Evolutionary conservation across 2,113 vertebrate genomes (phyloP).

Genomic region (Leucopsar rothschildi): DNA sequence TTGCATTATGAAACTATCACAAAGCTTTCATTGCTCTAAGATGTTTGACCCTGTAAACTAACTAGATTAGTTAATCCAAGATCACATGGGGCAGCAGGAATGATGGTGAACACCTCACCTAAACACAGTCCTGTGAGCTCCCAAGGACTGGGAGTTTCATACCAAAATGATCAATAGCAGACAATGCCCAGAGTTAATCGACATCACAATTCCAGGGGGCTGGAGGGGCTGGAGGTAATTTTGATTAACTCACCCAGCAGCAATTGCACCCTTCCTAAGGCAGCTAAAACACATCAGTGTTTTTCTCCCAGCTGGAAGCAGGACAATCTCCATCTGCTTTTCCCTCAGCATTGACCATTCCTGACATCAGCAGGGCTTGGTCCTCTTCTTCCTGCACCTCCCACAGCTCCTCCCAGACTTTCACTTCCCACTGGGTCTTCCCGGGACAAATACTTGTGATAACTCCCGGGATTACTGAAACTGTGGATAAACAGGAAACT

Average conservation of each 20-base stretch:
- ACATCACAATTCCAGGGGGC: background rate
- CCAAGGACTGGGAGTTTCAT: background rate
- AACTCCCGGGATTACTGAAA: background rate
- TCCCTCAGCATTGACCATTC: background rate
- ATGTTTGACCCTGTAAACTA: background rate
- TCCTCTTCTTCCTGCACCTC: background rate
- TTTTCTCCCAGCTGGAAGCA: background rate
- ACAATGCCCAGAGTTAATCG: rapidly evolving
- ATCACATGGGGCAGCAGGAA: background rate
- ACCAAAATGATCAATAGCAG: background rate
- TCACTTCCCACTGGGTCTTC: background rate
- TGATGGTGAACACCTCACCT: background rate
- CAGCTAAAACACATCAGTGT: background rate
- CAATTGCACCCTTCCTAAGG: background rate
- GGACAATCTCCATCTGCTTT: background rate
- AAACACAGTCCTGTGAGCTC: rapidly evolving
- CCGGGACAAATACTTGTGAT: background rate
- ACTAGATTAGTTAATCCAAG: background rate
- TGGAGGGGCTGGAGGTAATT: background rate
- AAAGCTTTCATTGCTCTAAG: background rate
- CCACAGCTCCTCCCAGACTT: background rate
- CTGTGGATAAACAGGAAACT: background rate
- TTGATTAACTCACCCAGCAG: background rate
- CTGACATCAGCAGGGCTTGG: background rate
- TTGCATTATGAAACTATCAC: slow-evolving; percentile 1